Evolutionary conservation across 1,140 invertebrate genomes (phyloP).

Genomic region (Drosophila ficusphila): DNA sequence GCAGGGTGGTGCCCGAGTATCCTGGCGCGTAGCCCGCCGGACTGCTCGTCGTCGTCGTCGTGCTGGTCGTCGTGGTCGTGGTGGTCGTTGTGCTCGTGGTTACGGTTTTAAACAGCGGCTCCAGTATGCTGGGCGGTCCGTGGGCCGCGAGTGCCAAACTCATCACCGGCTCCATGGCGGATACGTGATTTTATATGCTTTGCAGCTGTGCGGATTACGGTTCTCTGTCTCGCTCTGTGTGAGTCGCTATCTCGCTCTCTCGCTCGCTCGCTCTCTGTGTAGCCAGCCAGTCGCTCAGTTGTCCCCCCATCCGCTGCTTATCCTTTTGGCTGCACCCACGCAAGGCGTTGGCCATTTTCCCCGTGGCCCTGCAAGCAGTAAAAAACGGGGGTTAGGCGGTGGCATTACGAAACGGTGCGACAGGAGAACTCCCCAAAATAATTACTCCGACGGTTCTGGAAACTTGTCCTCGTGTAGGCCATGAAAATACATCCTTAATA

Average conservation of each 20-base stretch:
- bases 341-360: conserved; percentile 67
- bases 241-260: neutral
- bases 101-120: conserved; percentile 79
- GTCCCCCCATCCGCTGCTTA: conserved; percentile 47
- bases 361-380: conserved; percentile 54
- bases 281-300: conserved; percentile 31
- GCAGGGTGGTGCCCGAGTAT: conserved; percentile 50
- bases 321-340: conserved; percentile 73
- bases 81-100: conserved; percentile 77
- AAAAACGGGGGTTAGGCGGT: conserved; percentile 15
- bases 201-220: conserved; percentile 14
- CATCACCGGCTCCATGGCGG: conserved; percentile 76
- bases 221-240: conserved; percentile 2
- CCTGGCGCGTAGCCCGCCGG: conserved; percentile 35
- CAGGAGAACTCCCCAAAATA: conserved; percentile 1
- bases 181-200: conserved; percentile 57
- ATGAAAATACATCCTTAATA: neutral
- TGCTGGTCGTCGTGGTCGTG: conserved; percentile 71
- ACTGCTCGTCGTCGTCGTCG: conserved; percentile 57
- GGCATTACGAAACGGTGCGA: neutral
- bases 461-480: neutral
- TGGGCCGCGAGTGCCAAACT: conserved; percentile 76
- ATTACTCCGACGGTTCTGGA: neutral
- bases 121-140: conserved; percentile 80
- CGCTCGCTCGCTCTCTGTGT: neutral